Evolutionary conservation across 2,888 invertebrate species (phyloP).

Genomic region (Drosophila buzzatii): DNA sequence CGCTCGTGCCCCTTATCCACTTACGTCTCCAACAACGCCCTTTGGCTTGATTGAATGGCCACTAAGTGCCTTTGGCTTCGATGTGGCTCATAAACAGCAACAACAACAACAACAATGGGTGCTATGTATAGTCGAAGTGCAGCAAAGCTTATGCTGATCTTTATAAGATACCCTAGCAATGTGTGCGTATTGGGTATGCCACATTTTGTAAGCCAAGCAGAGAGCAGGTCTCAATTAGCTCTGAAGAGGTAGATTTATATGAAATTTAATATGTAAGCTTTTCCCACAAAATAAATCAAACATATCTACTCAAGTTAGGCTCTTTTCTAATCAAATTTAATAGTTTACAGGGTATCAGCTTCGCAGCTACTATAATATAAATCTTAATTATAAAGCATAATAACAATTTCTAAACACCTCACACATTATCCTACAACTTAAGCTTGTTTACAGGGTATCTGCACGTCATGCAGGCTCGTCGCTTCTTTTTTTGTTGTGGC

Average conservation of each 20-base stretch:
- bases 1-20: neutral
- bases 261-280: neutral
- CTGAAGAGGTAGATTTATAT: no score
- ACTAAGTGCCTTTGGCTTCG: slow-evolving; percentile 67
- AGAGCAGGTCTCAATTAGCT: neutral
- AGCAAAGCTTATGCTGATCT: slow-evolving; percentile 22
- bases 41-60: slow-evolving; percentile 65
- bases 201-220: neutral
- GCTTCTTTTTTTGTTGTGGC: slow-evolving; percentile 9
- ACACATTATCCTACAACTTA: neutral
- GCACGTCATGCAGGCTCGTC: neutral
- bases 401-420: neutral
- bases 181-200: neutral
- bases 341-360: neutral
- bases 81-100: slow-evolving; percentile 51
- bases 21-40: neutral
- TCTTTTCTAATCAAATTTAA: no score
- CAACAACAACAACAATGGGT: slow-evolving; percentile 24
- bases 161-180: slow-evolving; percentile 12
- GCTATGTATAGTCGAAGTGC: slow-evolving; percentile 29
- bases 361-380: neutral
- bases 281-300: neutral
- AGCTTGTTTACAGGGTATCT: slow-evolving; percentile 9
- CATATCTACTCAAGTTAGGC: neutral
- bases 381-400: neutral